Conservation (phyloP, 2,797 vertebrate species). For the Pteronotus mesoamericanus region DNA sequence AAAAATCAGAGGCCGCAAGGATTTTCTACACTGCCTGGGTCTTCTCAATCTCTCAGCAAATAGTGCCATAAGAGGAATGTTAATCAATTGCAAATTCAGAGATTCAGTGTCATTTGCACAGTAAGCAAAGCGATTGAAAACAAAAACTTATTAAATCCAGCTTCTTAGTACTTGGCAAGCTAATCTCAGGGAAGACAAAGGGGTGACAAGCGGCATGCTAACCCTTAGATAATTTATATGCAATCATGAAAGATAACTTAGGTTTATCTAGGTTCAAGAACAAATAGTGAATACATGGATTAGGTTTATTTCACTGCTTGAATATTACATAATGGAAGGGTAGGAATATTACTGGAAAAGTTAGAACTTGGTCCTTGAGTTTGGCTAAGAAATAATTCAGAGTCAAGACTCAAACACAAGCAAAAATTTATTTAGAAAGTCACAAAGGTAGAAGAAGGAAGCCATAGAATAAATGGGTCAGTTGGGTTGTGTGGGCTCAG, state of each 20-base stretch:
- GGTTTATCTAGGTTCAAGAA: not conserved
- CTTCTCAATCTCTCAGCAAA: not conserved
- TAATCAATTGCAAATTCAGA: not conserved
- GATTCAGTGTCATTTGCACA: not conserved
- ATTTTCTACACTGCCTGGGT: not conserved
- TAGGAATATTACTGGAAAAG: not conserved
- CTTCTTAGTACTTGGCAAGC: not conserved
- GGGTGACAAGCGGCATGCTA: not conserved
- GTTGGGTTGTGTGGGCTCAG: not conserved
- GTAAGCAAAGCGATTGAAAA: not conserved
- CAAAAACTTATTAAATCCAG: not conserved
- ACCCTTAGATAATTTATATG: not conserved
- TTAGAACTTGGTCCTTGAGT: not conserved
- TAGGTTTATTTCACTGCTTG: not conserved
- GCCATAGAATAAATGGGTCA: not conserved
- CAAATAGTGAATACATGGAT: not conserved
- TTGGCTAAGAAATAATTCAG: not conserved
- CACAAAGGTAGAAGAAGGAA: not conserved
- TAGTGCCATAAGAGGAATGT: not conserved
- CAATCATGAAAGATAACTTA: not conserved
- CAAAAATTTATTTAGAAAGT: not conserved
- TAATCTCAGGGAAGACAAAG: constrained; percentile 6
- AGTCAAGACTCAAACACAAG: not conserved
- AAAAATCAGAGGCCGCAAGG: not conserved
- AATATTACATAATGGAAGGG: not conserved